Evolutionary conservation across 2,113 vertebrate species (phyloP).

Genomic region (Hemiprocne comata): DNA sequence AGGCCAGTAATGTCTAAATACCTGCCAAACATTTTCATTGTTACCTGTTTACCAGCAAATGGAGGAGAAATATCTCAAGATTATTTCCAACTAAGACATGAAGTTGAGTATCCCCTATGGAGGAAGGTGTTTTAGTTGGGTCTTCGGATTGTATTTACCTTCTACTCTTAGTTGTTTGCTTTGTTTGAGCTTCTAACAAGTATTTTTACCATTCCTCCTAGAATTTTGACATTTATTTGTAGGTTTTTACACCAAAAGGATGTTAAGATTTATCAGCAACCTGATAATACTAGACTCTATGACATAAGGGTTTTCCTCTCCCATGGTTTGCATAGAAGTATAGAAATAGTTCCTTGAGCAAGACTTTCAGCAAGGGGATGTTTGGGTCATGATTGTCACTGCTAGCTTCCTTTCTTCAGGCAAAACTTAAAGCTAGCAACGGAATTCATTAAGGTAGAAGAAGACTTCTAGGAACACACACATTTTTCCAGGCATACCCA

Average conservation of each 20-base stretch:
- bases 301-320: not conserved
- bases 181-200: not conserved
- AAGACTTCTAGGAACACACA: not conserved
- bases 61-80: not conserved
- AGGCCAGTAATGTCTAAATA: not conserved
- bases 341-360: not conserved
- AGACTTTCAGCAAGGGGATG: not conserved
- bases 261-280: not conserved
- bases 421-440: not conserved
- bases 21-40: not conserved
- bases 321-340: not conserved
- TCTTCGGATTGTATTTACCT: not conserved
- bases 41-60: not conserved
- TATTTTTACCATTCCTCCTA: not conserved
- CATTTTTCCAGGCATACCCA: not conserved
- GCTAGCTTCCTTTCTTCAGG: not conserved
- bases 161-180: not conserved
- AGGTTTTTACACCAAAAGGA: not conserved
- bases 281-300: not conserved
- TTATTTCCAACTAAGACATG: not conserved
- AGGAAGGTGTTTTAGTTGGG: not conserved
- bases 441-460: not conserved
- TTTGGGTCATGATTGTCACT: not conserved
- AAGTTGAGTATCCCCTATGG: not conserved
- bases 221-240: not conserved